Evolutionary conservation across 2,113 vertebrate genomes (phyloP), one percentile per base, ranked within the genome.

Genomic region (Chaetodon trifascialis): DNA sequence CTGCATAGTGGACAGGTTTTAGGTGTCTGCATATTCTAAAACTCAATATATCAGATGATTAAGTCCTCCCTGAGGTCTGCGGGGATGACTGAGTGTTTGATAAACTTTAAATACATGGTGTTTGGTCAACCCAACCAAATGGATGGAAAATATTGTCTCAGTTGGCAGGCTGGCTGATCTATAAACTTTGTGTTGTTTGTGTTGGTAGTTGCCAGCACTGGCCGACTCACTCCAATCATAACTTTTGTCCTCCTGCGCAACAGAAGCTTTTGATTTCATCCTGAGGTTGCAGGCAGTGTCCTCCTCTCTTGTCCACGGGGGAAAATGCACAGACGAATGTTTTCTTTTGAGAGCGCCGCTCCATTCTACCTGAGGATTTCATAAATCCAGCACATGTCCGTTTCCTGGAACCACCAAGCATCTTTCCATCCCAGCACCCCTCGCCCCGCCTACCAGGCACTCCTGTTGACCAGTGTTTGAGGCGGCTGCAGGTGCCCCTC

Each of bases 401-500:
- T 91, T 95, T 95, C 94, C 92, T 93, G 94, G 95, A 95, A 95
- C 72, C 82, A n/a, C 68, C 86, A 78, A 93, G 87, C 86, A 85
- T 94, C 92, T 96, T 95, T 94, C 94, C 95, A 95, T 93, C 82
- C 86, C 67, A 2, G 77, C 77, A n/a, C 58, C 58, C 40, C 38
- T 66, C n/a, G 54, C 81, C 51, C 90, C 87, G 77, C 91, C 93
- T 65, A 74, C 54, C 77, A 14, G 68, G 62, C 87, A 80, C 81
- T 86, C 76, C 82, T 90, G 76, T 86, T 89, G 79, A 86, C 89
- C 94, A 94, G 92, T 94, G 91, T 94, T 84, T 89, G 91, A 86
- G 89, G 93, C 93, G 76, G 89, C 86, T 92, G 94, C 95, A 96
- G 95, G 95, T 96, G 94, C 95, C 95, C 95, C 95, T 95, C 95